phyloP scores from a whole-genome alignment of 92 coral and sea anemone genomes.

The Bergia puertoricense region DNA sequence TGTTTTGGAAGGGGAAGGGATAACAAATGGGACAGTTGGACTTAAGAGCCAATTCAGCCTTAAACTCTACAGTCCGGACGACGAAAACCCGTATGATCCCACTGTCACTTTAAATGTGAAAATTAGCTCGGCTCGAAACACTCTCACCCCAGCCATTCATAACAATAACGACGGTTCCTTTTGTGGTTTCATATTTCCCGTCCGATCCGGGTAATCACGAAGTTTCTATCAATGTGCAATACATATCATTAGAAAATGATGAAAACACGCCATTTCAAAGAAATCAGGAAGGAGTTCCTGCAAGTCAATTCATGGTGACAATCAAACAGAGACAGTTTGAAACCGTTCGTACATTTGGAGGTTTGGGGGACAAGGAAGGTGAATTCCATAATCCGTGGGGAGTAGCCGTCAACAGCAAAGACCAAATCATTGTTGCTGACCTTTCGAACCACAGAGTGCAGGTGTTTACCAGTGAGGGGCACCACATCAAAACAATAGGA shows the following conservation, averaged over 20 bases:
- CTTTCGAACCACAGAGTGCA: conserved; percentile 26
- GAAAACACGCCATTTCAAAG: neutral
- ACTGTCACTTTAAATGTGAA: neutral
- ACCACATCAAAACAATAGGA: conserved; percentile 33
- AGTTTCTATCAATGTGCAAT: conserved; percentile 11
- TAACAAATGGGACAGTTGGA: neutral
- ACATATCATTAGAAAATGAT: neutral
- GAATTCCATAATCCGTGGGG: conserved; percentile 33
- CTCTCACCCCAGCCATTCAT: conserved; percentile 7
- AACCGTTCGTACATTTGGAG: conserved; percentile 42
- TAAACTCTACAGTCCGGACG: neutral
- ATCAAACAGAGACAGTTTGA: conserved; percentile 22
- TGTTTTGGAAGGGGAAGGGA: neutral
- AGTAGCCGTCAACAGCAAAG: conserved; percentile 34
- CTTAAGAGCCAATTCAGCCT: neutral
- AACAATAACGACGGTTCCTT: conserved; percentile 36
- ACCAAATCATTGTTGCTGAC: conserved; percentile 39
- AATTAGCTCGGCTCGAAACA: neutral
- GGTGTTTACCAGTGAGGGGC: conserved; percentile 10
- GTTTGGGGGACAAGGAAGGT: neutral
- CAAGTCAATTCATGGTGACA: conserved; percentile 22
- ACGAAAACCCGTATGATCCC: neutral
- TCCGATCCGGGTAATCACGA: conserved; percentile 19
- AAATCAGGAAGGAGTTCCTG: conserved; percentile 21
- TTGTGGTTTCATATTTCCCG: conserved; percentile 14